A percentile compares a stretch with the other conserved stretches of the same genome.
These are phyloP conservation scores for Endotricha flammealis DNA, from an alignment of 2,888 invertebrate species.

Conservation along the genomic window DNA sequence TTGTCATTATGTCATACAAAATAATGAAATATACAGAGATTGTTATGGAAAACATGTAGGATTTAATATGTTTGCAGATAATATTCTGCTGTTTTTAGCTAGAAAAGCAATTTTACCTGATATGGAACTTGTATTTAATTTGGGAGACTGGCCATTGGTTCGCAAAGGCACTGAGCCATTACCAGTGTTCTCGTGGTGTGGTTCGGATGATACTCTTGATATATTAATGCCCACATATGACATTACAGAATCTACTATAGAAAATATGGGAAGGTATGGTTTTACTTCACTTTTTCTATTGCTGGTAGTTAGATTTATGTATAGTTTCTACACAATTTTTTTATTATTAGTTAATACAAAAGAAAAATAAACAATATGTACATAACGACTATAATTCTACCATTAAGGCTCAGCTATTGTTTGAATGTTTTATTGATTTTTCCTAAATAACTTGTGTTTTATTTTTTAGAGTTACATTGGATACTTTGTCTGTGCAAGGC, in stretches of 20 bases:
- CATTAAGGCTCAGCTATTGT: background rate
- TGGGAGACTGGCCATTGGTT: constrained; percentile 97
- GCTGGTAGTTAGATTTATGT: no score
- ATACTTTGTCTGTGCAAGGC: constrained; percentile 93
- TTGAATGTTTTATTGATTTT: background rate
- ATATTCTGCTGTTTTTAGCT: constrained; percentile 87
- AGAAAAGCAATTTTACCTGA: constrained; percentile 91
- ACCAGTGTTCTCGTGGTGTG: constrained; percentile 98
- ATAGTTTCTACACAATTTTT: no score
- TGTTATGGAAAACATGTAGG: constrained; percentile 97
- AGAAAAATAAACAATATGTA: no score
- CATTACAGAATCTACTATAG: constrained; percentile 92
- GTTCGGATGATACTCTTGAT: constrained; percentile 89
- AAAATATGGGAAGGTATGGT: constrained; percentile 92
- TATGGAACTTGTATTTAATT: constrained; percentile 92
- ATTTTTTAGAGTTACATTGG: constrained; percentile 86
- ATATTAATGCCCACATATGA: constrained; percentile 98
- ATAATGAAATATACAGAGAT: constrained; percentile 89
- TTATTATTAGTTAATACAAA: no score
- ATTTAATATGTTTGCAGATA: constrained; percentile 97
- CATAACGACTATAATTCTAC: no score
- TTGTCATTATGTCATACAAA: constrained; percentile 92
- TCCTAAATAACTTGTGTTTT: background rate
- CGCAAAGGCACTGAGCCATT: constrained; percentile 74
- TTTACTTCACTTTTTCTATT: no score